Evolutionary conservation across 2,113 vertebrate species (phyloP).

Genomic region (Bungarus multicinctus): DNA sequence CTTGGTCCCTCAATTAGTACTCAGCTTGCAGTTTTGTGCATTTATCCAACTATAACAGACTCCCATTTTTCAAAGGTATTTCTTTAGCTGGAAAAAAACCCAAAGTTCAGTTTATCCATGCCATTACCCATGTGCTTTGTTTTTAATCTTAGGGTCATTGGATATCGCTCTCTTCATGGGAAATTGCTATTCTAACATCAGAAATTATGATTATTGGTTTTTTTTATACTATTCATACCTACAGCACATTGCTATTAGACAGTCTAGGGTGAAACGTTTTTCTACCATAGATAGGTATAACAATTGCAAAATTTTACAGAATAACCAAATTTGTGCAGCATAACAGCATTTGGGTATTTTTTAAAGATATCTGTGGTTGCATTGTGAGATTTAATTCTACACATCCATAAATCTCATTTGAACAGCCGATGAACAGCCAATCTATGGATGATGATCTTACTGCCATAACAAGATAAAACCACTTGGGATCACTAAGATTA

Average conservation of each 20-base stretch:
- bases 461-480: background rate
- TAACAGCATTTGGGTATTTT: background rate
- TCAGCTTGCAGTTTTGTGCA: background rate
- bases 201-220: background rate
- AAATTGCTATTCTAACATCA: background rate
- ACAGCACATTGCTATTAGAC: background rate
- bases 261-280: background rate
- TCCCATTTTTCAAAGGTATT: background rate
- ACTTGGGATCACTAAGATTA: background rate
- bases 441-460: background rate
- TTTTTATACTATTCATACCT: background rate
- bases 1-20: background rate
- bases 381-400: background rate
- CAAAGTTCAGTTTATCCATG: background rate
- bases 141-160: background rate
- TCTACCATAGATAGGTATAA: background rate
- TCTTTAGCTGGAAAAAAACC: background rate
- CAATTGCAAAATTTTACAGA: background rate
- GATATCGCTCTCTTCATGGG: background rate
- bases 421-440: background rate
- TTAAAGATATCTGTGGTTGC: background rate
- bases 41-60: background rate
- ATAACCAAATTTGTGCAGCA: background rate
- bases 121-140: background rate
- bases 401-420: background rate